Evolutionary conservation across 2,797 vertebrate species (phyloP).

Genomic region (Sebastes oblongus): DNA sequence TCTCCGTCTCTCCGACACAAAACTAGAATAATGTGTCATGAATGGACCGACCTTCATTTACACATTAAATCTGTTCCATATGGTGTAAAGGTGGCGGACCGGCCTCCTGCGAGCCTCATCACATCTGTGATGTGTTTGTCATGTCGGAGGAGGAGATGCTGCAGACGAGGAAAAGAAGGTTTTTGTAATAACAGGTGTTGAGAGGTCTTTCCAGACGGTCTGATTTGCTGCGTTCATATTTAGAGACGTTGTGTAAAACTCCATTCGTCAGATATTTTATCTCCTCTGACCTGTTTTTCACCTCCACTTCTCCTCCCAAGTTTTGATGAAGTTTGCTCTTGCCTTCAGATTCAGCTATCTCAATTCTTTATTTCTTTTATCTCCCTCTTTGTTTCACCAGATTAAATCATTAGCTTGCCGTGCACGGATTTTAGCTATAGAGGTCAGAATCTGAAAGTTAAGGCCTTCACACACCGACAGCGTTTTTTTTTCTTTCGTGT

Average conservation of each 20-base stretch:
- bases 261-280: conserved; percentile 2
- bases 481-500: too few species aligned
- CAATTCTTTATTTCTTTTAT: neutral
- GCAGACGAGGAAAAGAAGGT: conserved; percentile 19
- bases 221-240: conserved; percentile 22
- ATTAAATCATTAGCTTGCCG: neutral
- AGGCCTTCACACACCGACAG: too few species aligned
- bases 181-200: conserved; percentile 4
- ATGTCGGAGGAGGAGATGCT: conserved; percentile 10
- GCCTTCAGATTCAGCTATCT: conserved; percentile 15
- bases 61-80: conserved; percentile 6
- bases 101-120: conserved; percentile 8
- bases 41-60: neutral
- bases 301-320: neutral
- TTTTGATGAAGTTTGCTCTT: conserved; percentile 27
- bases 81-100: neutral
- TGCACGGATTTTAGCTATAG: neutral
- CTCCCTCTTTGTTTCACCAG: neutral
- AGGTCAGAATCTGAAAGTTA: neutral
- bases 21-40: neutral
- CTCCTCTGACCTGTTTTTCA: conserved; percentile 8
- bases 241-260: neutral
- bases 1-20: neutral
- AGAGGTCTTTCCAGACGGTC: conserved; percentile 19
- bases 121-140: conserved; percentile 13